Evolutionary conservation across 2,888 invertebrate genomes (phyloP).

Genomic region (Phorcus lineatus): DNA sequence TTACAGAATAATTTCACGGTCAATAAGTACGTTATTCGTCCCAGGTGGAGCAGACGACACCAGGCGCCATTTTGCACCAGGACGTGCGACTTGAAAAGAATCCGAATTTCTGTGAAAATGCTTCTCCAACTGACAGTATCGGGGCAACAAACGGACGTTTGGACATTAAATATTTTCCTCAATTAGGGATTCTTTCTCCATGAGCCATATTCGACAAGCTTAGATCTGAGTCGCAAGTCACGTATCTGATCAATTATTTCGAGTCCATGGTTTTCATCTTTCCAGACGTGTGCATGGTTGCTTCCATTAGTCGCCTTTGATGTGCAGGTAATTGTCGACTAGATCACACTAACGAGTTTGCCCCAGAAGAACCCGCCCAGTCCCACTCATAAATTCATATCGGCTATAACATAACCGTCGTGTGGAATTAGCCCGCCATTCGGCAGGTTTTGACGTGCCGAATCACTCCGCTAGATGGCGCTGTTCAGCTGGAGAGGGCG

Average conservation of each 20-base stretch:
- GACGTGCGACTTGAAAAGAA: constrained; percentile 5
- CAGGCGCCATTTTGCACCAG: not conserved
- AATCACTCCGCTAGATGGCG: not conserved
- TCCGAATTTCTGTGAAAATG: not conserved
- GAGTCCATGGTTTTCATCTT: constrained; percentile 8
- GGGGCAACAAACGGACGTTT: not conserved
- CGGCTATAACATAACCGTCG: constrained; percentile 1
- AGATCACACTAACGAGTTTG: not conserved
- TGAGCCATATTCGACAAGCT: not conserved
- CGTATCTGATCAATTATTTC: not conserved
- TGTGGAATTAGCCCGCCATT: not conserved
- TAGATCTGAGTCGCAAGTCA: not conserved
- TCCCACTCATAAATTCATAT: constrained; percentile 3
- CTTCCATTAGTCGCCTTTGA: constrained; percentile 2
- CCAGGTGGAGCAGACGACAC: constrained; percentile 10
- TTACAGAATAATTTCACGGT: not conserved
- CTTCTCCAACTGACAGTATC: not conserved
- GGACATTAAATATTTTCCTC: constrained; percentile 22
- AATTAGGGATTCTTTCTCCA: constrained; percentile 14
- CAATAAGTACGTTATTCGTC: not conserved
- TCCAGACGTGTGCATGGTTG: not conserved
- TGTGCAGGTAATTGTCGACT: constrained; percentile 10
- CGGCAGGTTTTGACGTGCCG: not conserved
- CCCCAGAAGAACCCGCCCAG: not conserved
- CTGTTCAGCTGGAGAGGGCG: not conserved